A percentile compares a stretch with the other conserved stretches of the same genome.
These are phyloP conservation scores for Venustaconcha ellipsiformis DNA, from an alignment of 1,140 invertebrate species.

Conservation along the genomic window DNA sequence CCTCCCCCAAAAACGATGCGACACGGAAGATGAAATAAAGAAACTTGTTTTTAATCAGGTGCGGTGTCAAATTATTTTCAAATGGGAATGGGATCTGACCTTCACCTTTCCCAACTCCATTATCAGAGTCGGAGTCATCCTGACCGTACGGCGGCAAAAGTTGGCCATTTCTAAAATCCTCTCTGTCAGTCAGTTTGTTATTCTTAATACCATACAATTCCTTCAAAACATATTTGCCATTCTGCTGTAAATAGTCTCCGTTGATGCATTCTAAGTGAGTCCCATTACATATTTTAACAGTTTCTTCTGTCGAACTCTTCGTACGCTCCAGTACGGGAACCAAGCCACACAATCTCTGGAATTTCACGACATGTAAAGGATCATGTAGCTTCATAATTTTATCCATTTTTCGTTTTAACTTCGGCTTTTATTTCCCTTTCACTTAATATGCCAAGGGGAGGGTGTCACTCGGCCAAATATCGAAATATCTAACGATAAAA, in stretches of 20 bases:
- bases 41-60: constrained; percentile 80
- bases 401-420: constrained; percentile 15
- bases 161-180: constrained; percentile 23
- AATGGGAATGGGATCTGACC: constrained; percentile 7
- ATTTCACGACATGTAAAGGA: constrained; percentile 24
- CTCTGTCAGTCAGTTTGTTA: not conserved
- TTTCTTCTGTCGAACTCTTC: constrained; percentile 10
- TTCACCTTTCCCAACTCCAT: constrained; percentile 2
- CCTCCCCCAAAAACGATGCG: constrained; percentile 87
- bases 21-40: constrained; percentile 89
- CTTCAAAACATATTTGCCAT: constrained; percentile 17
- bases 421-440: not conserved
- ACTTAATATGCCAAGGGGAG: too few relatives aligned
- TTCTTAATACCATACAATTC: constrained; percentile 10
- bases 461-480: too few relatives aligned
- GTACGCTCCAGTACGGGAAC: constrained; percentile 10
- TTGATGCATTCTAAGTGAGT: not conserved
- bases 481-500: too few relatives aligned
- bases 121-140: constrained; percentile 30
- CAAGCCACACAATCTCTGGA: constrained; percentile 20
- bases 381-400: constrained; percentile 4
- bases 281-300: constrained; percentile 1
- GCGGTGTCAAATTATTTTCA: constrained; percentile 10
- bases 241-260: constrained; percentile 15
- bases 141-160: constrained; percentile 22